A percentile compares a stretch with the other conserved stretches of the same genome.
Conservation (phyloP, 2,797 vertebrate species). For the Catharus ustulatus region DNA sequence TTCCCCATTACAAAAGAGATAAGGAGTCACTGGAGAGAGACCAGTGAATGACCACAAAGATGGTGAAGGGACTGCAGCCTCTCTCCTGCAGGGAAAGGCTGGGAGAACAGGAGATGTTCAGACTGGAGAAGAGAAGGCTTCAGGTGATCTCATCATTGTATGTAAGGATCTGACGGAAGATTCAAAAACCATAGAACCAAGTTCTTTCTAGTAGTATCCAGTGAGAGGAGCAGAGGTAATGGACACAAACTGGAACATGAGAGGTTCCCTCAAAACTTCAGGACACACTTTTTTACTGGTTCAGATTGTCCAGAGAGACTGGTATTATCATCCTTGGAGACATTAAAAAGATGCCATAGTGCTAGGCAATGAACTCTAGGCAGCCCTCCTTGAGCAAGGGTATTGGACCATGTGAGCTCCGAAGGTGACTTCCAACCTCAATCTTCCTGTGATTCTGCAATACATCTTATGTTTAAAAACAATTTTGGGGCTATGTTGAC, state of each 20-base stretch:
- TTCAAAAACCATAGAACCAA: not conserved
- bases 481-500: not conserved
- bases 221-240: not conserved
- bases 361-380: not conserved
- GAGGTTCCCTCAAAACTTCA: not conserved
- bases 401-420: not conserved
- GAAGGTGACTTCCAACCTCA: not conserved
- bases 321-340: not conserved
- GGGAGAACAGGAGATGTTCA: not conserved
- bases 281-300: not conserved
- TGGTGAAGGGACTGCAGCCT: not conserved
- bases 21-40: not conserved
- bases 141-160: fast-evolving
- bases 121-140: not conserved
- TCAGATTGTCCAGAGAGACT: not conserved
- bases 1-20: not conserved
- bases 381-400: not conserved
- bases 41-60: not conserved
- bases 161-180: not conserved
- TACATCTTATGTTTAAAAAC: not conserved
- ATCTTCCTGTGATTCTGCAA: not conserved
- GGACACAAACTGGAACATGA: not conserved
- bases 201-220: not conserved
- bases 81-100: not conserved
- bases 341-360: not conserved